phyloP scores from a whole-genome alignment of 2,113 vertebrate genomes.

The Calyptommatus sinebrachiatus region DNA sequence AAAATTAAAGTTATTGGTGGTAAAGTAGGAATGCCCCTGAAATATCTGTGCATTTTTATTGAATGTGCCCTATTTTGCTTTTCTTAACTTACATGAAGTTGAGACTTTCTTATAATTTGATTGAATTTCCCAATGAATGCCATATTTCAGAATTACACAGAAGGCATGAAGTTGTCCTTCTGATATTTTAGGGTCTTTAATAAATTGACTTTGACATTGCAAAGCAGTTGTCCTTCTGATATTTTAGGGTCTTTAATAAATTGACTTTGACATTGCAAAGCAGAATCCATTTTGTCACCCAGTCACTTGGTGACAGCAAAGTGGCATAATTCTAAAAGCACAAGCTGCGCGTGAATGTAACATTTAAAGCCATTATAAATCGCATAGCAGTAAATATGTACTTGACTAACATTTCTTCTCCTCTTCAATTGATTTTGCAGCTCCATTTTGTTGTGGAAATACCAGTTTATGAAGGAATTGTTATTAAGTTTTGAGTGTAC shows the following conservation, averaged over 20 bases:
- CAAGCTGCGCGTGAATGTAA: background rate
- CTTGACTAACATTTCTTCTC: background rate
- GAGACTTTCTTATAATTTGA: background rate
- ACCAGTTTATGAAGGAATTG: background rate
- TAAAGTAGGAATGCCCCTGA: background rate
- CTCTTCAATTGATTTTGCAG: conserved; percentile 5
- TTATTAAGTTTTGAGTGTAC: background rate
- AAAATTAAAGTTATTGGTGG: background rate
- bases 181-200: conserved; percentile 1
- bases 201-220: conserved; percentile 3
- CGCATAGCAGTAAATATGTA: conserved; percentile 1
- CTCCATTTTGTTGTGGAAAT: conserved; percentile 1
- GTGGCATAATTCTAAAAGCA: background rate
- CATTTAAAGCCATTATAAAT: background rate
- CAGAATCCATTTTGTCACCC: background rate
- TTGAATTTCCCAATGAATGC: background rate
- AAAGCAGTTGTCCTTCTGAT: background rate
- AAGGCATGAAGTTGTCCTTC: background rate
- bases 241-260: conserved; percentile 10
- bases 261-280: conserved; percentile 8
- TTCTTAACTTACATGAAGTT: background rate
- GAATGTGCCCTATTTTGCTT: background rate
- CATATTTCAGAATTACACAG: background rate
- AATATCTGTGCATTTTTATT: background rate
- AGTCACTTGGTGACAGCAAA: conserved; percentile 9